These are phyloP conservation scores for Leptinotarsa texana DNA, from an alignment of 1,140 invertebrate genomes.

Conservation along the genomic window DNA sequence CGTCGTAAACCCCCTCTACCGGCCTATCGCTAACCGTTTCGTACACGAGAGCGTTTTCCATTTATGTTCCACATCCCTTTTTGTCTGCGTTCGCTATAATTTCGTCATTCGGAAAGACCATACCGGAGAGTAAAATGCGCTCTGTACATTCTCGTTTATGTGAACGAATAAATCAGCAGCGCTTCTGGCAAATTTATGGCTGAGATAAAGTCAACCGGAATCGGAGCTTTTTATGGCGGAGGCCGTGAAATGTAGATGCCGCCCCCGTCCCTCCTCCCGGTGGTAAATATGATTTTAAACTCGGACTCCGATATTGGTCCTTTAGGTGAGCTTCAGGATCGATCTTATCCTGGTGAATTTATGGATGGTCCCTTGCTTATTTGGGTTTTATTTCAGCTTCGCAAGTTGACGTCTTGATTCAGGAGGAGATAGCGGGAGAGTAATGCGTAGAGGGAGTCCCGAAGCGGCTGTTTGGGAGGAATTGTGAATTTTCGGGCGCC, in stretches of 20 bases:
- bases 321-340: slow-evolving; percentile 46
- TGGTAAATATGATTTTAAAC: slow-evolving; percentile 55
- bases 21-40: background rate
- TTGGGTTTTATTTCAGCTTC: slow-evolving; percentile 39
- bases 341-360: slow-evolving; percentile 42
- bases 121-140: slow-evolving; percentile 22
- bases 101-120: slow-evolving; percentile 14
- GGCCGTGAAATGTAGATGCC: slow-evolving; percentile 57
- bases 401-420: slow-evolving; percentile 32
- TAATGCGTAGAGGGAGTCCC: slow-evolving; percentile 20
- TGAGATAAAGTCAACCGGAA: slow-evolving; percentile 56
- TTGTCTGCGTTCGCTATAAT: slow-evolving; percentile 10
- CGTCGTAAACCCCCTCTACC: too few species aligned
- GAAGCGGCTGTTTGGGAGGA: background rate
- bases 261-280: slow-evolving; percentile 35
- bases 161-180: slow-evolving; percentile 56
- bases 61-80: slow-evolving; percentile 3
- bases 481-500: slow-evolving; percentile 4
- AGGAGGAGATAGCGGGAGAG: slow-evolving; percentile 25
- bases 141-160: slow-evolving; percentile 49
- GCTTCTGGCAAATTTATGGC: slow-evolving; percentile 58
- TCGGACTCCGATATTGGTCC: slow-evolving; percentile 51
- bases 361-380: slow-evolving; percentile 34
- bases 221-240: slow-evolving; percentile 55
- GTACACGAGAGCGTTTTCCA: background rate